Conservation (phyloP, 2,888 invertebrate genomes). For the Myopa testacea region DNA sequence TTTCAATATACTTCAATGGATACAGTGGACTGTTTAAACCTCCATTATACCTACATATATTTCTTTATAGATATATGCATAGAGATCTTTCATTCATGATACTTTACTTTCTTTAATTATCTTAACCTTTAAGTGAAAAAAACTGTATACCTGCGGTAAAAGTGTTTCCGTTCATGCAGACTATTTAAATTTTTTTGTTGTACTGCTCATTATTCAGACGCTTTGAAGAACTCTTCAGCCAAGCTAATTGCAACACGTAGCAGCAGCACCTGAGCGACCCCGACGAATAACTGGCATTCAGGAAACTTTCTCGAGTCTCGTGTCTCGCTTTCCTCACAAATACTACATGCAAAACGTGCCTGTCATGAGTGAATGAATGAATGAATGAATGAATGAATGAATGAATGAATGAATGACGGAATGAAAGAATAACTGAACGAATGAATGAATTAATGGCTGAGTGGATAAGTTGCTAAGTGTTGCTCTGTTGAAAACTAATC, state of each 20-base stretch:
- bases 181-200: no score
- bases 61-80: no score
- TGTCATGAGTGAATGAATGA: not conserved
- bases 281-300: not conserved
- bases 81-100: no score
- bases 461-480: not conserved
- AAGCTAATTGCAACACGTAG: constrained; percentile 2
- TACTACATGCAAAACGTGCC: not conserved
- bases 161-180: no score
- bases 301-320: not conserved
- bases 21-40: not conserved
- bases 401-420: not conserved
- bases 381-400: not conserved
- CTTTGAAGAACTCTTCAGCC: not conserved
- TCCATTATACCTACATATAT: no score
- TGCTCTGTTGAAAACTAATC: not conserved
- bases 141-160: no score
- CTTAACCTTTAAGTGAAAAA: no score
- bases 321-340: not conserved
- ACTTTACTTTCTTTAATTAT: no score
- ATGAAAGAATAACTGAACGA: not conserved
- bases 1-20: not conserved
- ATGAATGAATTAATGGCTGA: not conserved
- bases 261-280: not conserved
- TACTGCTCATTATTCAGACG: no score